Conservation (phyloP, 1,140 invertebrate species). For the Calliphora vicina region DNA sequence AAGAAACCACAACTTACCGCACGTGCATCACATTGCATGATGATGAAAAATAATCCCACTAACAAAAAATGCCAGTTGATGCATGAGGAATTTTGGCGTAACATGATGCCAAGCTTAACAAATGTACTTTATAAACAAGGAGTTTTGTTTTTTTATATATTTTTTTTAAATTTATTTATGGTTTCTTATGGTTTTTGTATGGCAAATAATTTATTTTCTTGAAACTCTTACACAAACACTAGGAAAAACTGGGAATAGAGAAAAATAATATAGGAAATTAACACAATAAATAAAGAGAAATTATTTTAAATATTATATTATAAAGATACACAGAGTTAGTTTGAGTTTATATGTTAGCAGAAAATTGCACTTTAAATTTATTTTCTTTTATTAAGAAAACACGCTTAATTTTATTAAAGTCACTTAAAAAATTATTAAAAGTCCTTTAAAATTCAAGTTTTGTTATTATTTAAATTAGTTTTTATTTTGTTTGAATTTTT, state of each 20-base stretch:
- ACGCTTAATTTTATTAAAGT: no score
- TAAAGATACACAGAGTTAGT: no score
- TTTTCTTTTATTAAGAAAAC: no score
- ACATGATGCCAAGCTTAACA: background rate
- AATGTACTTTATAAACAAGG: background rate
- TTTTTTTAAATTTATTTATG: background rate
- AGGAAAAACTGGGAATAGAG: no score
- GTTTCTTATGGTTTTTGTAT: background rate
- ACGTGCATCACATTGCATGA: constrained; percentile 56
- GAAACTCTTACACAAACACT: no score
- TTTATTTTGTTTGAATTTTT: background rate
- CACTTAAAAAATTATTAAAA: no score
- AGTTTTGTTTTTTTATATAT: background rate
- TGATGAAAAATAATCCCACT: constrained; percentile 51
- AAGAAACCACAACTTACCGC: constrained; percentile 48
- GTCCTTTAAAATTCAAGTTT: background rate
- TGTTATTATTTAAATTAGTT: background rate
- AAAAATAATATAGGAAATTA: no score
- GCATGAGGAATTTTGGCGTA: background rate
- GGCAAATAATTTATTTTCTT: background rate
- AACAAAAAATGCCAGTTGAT: constrained; percentile 46
- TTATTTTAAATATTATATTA: no score
- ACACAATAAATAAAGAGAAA: no score
- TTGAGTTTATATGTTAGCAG: no score
- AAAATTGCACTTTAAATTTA: no score